A percentile compares a stretch with the other conserved stretches of the same genome.
Evolutionary conservation across 2,888 invertebrate genomes (phyloP).

Genomic region (Latrodectus elegans): DNA sequence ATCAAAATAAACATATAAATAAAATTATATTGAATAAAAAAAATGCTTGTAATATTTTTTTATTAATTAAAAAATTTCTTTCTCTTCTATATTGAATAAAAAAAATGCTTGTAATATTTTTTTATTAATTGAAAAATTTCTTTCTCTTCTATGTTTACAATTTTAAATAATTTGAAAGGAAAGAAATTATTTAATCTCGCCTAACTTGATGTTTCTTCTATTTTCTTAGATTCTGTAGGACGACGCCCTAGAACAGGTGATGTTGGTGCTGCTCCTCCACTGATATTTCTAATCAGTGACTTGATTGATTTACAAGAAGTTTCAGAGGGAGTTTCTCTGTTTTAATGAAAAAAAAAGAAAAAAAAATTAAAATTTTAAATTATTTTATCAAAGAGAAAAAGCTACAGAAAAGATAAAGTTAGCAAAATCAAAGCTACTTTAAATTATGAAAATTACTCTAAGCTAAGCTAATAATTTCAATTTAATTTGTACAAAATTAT

Average conservation of each 20-base stretch:
- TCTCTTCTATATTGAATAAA: too few species aligned
- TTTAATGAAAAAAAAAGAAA: neutral
- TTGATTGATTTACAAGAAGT: slow-evolving; percentile 82
- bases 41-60: too few species aligned
- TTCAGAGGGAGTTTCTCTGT: slow-evolving; percentile 78
- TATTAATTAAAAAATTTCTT: too few species aligned
- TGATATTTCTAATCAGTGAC: slow-evolving; percentile 81
- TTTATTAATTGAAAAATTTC: too few species aligned
- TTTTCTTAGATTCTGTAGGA: slow-evolving; percentile 38
- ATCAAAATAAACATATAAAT: too few species aligned
- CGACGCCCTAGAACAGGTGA: slow-evolving; percentile 84
- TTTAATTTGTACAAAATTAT: too few species aligned
- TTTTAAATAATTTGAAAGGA: neutral
- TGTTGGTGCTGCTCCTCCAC: slow-evolving; percentile 77
- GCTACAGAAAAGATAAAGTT: neutral
- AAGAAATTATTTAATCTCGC: neutral
- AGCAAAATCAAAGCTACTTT: neutral
- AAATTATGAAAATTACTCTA: too few species aligned
- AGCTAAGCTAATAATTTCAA: too few species aligned
- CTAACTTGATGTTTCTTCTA: slow-evolving; percentile 56
- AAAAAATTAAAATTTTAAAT: slow-evolving; percentile 2
- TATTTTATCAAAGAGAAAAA: neutral
- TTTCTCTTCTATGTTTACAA: too few species aligned
- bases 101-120: too few species aligned
- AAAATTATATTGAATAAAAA: too few species aligned